phyloP scores from a whole-genome alignment of 2,888 invertebrate genomes.

The Philereme transversata region DNA sequence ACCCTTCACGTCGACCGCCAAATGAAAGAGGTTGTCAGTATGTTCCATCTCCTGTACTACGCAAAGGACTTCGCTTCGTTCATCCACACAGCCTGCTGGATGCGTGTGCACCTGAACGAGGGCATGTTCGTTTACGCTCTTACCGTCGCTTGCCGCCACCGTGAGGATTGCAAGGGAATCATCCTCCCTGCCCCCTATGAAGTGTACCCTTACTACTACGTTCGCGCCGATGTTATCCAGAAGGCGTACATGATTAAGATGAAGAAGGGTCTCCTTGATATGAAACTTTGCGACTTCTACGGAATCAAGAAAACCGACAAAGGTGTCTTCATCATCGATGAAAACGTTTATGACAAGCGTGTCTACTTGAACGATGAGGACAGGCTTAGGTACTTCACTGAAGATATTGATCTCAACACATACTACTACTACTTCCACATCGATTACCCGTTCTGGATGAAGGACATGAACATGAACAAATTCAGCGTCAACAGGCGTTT shows the following conservation, averaged over 20 bases:
- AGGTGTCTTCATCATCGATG: slow-evolving; percentile 84
- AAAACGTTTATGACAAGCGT: slow-evolving; percentile 86
- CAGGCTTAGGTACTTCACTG: slow-evolving; percentile 85
- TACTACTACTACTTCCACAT: slow-evolving; percentile 86
- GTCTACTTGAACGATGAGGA: slow-evolving; percentile 81
- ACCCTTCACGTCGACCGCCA: slow-evolving; percentile 77
- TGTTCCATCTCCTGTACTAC: slow-evolving; percentile 82
- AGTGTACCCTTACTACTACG: slow-evolving; percentile 87
- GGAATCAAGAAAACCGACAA: slow-evolving; percentile 78
- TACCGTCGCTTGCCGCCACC: slow-evolving; percentile 79
- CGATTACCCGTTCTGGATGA: slow-evolving; percentile 86
- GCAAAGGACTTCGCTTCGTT: slow-evolving; percentile 81
- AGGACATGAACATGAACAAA: slow-evolving; percentile 67
- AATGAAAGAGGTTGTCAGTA: slow-evolving; percentile 75
- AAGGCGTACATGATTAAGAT: slow-evolving; percentile 80
- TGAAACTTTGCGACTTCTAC: slow-evolving; percentile 78
- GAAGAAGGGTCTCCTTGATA: slow-evolving; percentile 72
- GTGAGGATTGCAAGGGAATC: slow-evolving; percentile 77
- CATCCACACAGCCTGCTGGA: slow-evolving; percentile 78
- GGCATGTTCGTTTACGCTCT: slow-evolving; percentile 84
- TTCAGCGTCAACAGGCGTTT: slow-evolving; percentile 66
- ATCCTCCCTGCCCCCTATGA: slow-evolving; percentile 84
- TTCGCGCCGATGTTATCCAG: slow-evolving; percentile 86
- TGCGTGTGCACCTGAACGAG: slow-evolving; percentile 80
- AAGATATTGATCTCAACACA: slow-evolving; percentile 86